Percentiles rank a stretch among this genome's conserved stretches.
Evolutionary conservation across 2,797 vertebrate species (phyloP).

Genomic region (Carapus acus): DNA sequence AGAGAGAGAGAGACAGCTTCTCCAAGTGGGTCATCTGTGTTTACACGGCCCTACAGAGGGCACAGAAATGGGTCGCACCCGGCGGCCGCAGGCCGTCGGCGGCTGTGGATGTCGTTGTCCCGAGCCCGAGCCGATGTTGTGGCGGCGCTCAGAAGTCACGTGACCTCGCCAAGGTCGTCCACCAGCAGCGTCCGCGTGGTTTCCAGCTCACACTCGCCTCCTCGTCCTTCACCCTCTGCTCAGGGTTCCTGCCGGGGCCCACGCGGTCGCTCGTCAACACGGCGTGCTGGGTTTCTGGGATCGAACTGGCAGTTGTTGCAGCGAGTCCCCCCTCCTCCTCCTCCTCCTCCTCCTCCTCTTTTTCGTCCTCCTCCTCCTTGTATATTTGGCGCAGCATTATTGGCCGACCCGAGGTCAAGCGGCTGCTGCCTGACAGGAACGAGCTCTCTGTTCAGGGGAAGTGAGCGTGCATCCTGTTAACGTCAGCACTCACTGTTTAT

Average conservation of each 20-base stretch:
- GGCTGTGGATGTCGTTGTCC: slow-evolving; percentile 41
- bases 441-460: slow-evolving; percentile 46
- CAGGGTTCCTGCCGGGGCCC: too few relatives aligned
- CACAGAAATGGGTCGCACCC: slow-evolving; percentile 35
- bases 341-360: too few relatives aligned
- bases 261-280: too few relatives aligned
- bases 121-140: slow-evolving; percentile 44
- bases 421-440: slow-evolving; percentile 41
- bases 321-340: slow-evolving; percentile 5
- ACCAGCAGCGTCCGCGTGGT: slow-evolving; percentile 10
- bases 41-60: slow-evolving; percentile 41
- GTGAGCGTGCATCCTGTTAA: slow-evolving; percentile 60
- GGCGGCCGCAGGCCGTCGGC: slow-evolving; percentile 34
- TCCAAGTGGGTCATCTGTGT: slow-evolving; percentile 59
- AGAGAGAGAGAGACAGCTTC: neutral
- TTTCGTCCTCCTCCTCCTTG: too few relatives aligned
- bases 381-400: slow-evolving; percentile 6
- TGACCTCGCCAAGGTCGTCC: slow-evolving; percentile 44
- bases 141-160: slow-evolving; percentile 35
- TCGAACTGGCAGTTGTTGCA: slow-evolving; percentile 2
- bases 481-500: slow-evolving; percentile 26
- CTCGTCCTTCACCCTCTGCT: slow-evolving; percentile 9
- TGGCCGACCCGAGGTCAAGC: slow-evolving; percentile 36
- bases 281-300: too few relatives aligned
- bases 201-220: slow-evolving; percentile 8